A percentile compares a stretch with the other conserved stretches of the same genome.
phyloP scores from a whole-genome alignment of 2,113 vertebrate species.

The Hypomesus transpacificus region DNA sequence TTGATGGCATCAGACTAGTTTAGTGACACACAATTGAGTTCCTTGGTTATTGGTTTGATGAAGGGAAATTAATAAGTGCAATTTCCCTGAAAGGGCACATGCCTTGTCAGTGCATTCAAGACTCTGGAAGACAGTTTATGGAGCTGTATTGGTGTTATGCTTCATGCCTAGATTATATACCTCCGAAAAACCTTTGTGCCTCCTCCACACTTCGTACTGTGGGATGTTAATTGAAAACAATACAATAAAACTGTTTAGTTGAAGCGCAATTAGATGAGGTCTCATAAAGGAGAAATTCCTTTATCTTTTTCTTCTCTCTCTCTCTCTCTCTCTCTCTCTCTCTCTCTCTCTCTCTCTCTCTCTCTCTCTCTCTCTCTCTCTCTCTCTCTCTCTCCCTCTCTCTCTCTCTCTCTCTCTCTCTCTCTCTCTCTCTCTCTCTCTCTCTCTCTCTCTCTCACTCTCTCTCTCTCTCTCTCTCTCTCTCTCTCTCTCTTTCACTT shows the following conservation, averaged over 20 bases:
- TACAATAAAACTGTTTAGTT: too few relatives aligned
- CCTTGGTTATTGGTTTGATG: constrained; percentile 42
- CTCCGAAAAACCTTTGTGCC: background rate
- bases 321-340: constrained; percentile 1
- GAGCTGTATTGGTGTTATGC: background rate
- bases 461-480: background rate
- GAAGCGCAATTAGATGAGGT: too few relatives aligned
- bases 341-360: background rate
- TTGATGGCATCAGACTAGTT: constrained; percentile 52
- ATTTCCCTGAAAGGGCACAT: constrained; percentile 43
- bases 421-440: background rate
- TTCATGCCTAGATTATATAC: constrained; percentile 1
- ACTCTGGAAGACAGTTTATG: background rate
- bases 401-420: background rate
- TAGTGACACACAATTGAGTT: constrained; percentile 62
- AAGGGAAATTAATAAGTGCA: constrained; percentile 45
- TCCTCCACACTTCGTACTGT: background rate
- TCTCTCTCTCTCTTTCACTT: background rate
- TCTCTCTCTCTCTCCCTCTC: background rate
- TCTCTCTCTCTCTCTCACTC: background rate
- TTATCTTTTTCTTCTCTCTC: constrained; percentile 1
- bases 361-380: constrained; percentile 5
- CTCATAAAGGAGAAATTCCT: background rate
- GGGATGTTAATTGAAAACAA: too few relatives aligned
- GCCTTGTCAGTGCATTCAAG: constrained; percentile 12